A percentile compares a stretch with the other conserved stretches of the same genome.
Conservation (phyloP, 1,140 invertebrate species). For the Myzus persicae region DNA sequence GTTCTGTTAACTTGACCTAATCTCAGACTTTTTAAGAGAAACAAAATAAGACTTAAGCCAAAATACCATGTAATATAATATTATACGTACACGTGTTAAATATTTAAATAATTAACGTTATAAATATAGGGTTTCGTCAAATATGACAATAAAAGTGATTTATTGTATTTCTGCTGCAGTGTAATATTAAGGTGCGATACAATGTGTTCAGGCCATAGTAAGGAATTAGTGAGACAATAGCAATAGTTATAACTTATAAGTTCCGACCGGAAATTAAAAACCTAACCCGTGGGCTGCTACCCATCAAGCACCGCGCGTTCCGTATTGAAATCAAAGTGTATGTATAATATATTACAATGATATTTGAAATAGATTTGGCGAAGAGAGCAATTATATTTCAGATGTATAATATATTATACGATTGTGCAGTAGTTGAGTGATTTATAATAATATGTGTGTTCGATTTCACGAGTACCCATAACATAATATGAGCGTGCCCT, state of each 20-base stretch:
- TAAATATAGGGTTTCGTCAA: neutral
- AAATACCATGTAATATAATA: too few relatives aligned
- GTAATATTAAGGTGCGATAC: neutral
- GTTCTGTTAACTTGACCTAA: neutral
- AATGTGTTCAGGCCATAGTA: neutral
- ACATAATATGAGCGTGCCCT: too few relatives aligned
- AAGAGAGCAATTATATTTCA: neutral
- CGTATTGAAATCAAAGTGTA: neutral
- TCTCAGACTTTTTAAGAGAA: neutral
- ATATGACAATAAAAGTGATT: neutral
- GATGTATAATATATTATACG: neutral
- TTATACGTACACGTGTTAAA: too few relatives aligned
- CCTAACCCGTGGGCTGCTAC: neutral
- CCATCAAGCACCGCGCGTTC: neutral
- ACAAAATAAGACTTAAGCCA: neutral
- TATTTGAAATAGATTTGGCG: neutral
- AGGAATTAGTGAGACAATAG: neutral
- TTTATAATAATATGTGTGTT: too few relatives aligned
- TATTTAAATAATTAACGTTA: neutral
- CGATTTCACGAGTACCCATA: neutral
- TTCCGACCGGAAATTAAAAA: constrained; percentile 1
- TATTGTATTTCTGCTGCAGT: too few relatives aligned
- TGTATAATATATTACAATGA: neutral
- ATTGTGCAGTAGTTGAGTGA: too few relatives aligned
- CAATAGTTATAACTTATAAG: neutral